Conservation (phyloP, 2,113 vertebrate species). For the Smithornis capensis region DNA sequence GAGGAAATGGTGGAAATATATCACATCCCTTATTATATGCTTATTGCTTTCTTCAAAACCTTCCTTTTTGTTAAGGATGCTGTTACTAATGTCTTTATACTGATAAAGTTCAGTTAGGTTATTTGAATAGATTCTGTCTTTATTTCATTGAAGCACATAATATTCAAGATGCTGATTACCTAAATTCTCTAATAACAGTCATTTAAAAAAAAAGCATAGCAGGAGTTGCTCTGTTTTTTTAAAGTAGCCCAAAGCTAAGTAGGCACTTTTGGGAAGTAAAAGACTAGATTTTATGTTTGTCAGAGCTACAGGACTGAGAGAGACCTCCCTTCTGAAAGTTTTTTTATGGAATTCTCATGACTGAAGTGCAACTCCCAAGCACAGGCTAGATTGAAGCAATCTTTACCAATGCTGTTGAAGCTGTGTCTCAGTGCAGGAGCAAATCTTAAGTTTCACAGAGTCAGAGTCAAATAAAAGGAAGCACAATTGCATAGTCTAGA, state of each 20-base stretch:
- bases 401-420: not conserved
- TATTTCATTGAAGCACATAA: not conserved
- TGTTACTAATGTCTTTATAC: not conserved
- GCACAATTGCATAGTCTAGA: not conserved
- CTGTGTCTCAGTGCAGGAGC: not conserved
- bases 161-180: not conserved
- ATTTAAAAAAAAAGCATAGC: not conserved
- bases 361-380: not conserved
- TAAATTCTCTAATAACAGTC: not conserved
- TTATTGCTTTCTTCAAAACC: not conserved
- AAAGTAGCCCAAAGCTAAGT: not conserved
- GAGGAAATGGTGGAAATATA: not conserved
- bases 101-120: not conserved
- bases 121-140: not conserved
- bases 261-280: not conserved
- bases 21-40: not conserved
- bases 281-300: not conserved
- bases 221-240: not conserved
- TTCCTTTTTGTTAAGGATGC: not conserved
- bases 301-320: not conserved
- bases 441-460: not conserved
- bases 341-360: not conserved
- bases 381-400: not conserved
- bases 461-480: not conserved
- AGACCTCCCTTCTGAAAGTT: not conserved